These are phyloP conservation scores for Drosophila ustulata DNA, from an alignment of 2,888 invertebrate species.

Conservation along the genomic window DNA sequence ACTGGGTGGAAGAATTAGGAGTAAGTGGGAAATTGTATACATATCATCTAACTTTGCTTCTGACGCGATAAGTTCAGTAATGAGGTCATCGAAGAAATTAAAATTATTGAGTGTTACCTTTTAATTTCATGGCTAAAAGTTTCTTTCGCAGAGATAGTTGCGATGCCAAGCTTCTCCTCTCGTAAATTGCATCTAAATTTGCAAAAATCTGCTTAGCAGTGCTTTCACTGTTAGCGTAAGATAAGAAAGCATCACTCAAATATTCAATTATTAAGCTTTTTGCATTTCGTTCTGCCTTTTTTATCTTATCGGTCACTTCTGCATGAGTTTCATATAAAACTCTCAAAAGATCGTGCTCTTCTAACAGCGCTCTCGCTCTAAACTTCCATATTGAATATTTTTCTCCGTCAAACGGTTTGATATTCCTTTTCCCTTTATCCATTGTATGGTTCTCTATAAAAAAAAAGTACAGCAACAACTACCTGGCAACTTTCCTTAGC, in stretches of 20 bases:
- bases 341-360: no score
- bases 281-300: background rate
- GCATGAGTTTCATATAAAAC: no score
- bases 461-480: no score
- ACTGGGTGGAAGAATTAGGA: conserved; percentile 18
- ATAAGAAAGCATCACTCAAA: conserved; percentile 8
- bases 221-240: conserved; percentile 1
- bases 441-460: no score
- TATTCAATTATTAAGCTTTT: background rate
- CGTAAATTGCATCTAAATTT: background rate
- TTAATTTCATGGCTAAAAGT: background rate
- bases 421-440: no score
- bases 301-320: no score
- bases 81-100: background rate
- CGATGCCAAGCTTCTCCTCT: conserved; percentile 5
- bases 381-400: no score
- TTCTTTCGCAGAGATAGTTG: conserved; percentile 4
- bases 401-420: no score
- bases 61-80: background rate
- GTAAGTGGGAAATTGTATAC: conserved; percentile 10
- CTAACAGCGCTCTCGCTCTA: no score
- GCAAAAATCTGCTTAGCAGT: conserved; percentile 11
- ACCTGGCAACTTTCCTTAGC: no score
- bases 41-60: conserved; percentile 24
- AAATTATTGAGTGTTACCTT: conserved; percentile 12